Base-by-base conservation (phyloP, 2,113 vertebrate genomes). In the Myotis lucifugus region DNA sequence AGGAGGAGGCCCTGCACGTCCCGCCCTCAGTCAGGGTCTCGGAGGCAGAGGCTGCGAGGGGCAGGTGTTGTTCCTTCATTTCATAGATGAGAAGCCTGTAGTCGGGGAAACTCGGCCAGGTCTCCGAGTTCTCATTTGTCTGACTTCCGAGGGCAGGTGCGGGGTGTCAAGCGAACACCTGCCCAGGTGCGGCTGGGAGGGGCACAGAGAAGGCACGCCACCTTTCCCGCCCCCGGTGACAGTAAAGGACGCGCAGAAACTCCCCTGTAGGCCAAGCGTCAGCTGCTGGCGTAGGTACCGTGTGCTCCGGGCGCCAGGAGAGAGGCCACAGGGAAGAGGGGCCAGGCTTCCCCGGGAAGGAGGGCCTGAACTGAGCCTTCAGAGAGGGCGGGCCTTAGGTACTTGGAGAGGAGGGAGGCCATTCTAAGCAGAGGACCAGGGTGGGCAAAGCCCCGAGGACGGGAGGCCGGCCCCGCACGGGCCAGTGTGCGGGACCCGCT, bases 381-480 rank as follows among this genome's bases (percentile, higher is more conserved):
- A 50, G 73, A 77, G 13, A 3, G 6, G n/a, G 9, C 73, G 34
- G 69, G 56, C 9, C 56, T 59, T 42, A 42, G 56, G 8, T 23
- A 21, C 56, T 23, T 19, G 0, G 56, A 56, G 56, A 1, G 37
- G 56, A 1, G 37, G 18, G 17, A 23, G 42, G 37, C 5, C 1
- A 1, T 29, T 83, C 17, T 25, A 29, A 72, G 42, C 0, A 23
- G 64, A 88, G 61, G 12, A 52, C 25, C 72, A 13, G 10, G 0
- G 4, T 3, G 14, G 29, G 4, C n/a, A 37, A 23, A 6, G 19
- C 34, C 14, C 0, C 2, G 34, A 13, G 4, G 8, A 27, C 7
- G 6, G 12, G 40, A 12, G 14, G 6, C 25, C 40, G 46, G 15
- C 7, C 12, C 7, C 15, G 10, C 27, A 4, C 13, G 12, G 8